Conservation (phyloP, 2,113 vertebrate species). For the Rhinopomastus cyanomelas region DNA sequence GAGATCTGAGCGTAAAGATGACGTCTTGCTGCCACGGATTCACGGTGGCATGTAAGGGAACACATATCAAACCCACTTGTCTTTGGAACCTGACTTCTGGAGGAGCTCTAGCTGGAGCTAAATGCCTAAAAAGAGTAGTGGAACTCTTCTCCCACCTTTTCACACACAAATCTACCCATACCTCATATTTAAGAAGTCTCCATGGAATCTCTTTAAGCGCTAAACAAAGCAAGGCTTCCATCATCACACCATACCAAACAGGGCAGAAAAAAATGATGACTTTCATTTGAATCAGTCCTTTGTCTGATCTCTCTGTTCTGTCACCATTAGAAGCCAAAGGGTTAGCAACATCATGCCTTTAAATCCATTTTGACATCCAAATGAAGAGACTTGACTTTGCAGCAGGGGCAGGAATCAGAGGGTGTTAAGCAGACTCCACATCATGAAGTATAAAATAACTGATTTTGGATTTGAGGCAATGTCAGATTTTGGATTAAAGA, state of each 20-base stretch:
- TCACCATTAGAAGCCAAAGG: not conserved
- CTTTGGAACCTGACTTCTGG: not conserved
- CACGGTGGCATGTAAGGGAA: not conserved
- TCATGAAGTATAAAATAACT: not conserved
- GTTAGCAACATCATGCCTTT: not conserved
- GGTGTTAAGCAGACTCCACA: not conserved
- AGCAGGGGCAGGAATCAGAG: not conserved
- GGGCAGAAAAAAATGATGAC: not conserved
- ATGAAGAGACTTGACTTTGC: not conserved
- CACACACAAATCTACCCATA: not conserved
- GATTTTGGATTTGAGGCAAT: not conserved
- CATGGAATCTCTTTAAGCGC: not conserved
- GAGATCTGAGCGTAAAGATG: not conserved
- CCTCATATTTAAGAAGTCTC: not conserved
- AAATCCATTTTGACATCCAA: not conserved
- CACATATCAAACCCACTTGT: accelerated
- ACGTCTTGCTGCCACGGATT: not conserved
- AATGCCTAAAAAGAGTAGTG: not conserved
- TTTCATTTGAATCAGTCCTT: not conserved
- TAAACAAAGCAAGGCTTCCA: not conserved
- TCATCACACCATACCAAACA: not conserved
- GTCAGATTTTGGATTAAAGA: not conserved
- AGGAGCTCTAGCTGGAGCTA: not conserved
- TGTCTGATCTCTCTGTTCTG: not conserved
- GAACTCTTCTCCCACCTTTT: not conserved